Evolutionary conservation across 2,888 invertebrate genomes (phyloP), one percentile per base, ranked within the genome.

Genomic region (Tetragonula carbonaria): DNA sequence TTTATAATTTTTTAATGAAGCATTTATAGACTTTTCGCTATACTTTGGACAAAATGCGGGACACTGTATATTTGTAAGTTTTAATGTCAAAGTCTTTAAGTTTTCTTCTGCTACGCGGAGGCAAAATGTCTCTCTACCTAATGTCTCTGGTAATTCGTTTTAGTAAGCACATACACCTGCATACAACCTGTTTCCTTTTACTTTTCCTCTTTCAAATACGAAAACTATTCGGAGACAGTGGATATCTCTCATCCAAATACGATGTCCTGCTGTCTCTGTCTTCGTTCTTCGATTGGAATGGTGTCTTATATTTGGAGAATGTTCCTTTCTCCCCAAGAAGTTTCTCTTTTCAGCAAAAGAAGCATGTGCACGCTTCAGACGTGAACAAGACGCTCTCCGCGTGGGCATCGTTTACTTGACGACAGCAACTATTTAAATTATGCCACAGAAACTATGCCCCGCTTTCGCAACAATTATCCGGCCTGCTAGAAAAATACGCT

Each of bases 401-500:
- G 81, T 67, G 67, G 71, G 57, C 77, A 82, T 88, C 87, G 71
- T 85, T 75, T 81, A 85, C 84, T 87, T 77, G 87, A 82, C 84
- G 87, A 87, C 84, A 84, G 67, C 84, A 68, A 73, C 86, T 82
- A 87, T 90, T 90, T 86, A 90, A 90, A 90, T 88, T 82, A 90
- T 86, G 85, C 84, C 75, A 80, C 84, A 74, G 90, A 87, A 90
- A 88, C 90, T 89, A 88, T 89, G 89, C 77, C 45, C 45, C 89
- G 82, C 89, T 90, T 90, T 90, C 90, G 89, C 89, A 88, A 87
- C 88, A 90, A 87, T 88, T 90, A 90, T 90, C 80, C 78, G 85
- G 83, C 74, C 86, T 74, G 84, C 18, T 87, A 84, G 83, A 85
- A 90, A 77, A 90, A 88, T 78, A 72, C 70, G 23, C 65, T 33